phyloP scores from a whole-genome alignment of 2,888 invertebrate species.

The Drosophila monieri region DNA sequence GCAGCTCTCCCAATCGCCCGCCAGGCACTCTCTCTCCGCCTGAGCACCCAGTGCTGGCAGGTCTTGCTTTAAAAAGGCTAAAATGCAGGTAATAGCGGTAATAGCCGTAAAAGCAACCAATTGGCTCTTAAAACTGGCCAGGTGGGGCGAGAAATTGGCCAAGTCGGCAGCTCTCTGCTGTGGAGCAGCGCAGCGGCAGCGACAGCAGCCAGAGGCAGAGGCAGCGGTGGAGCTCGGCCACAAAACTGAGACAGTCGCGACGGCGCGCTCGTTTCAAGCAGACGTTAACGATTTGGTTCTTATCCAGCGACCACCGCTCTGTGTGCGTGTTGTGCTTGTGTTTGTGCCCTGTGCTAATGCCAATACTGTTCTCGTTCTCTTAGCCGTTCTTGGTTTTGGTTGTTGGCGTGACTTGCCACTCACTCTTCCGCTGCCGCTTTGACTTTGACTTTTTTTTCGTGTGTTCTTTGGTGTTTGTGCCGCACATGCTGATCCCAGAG shows the following conservation, averaged over 20 bases:
- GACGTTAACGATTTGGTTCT: constrained; percentile 49
- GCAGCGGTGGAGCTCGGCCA: constrained; percentile 9
- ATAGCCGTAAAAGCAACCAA: background rate
- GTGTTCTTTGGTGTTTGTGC: constrained; percentile 33
- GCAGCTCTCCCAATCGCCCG: background rate
- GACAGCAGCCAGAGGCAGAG: constrained; percentile 19
- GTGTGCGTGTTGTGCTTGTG: constrained; percentile 22
- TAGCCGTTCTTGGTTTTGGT: background rate
- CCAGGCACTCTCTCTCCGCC: background rate
- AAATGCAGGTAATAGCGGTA: background rate
- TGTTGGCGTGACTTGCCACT: too few relatives aligned
- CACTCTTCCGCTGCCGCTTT: constrained; percentile 19
- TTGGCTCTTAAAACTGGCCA: background rate
- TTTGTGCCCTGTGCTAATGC: constrained; percentile 10
- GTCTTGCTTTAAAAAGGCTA: background rate
- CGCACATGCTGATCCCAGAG: constrained; percentile 7
- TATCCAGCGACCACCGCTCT: constrained; percentile 38
- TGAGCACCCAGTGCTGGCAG: background rate
- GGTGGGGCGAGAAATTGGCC: constrained; percentile 1
- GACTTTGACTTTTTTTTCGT: constrained; percentile 41
- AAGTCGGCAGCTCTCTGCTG: background rate
- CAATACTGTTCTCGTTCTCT: constrained; percentile 13
- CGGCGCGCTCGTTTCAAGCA: constrained; percentile 74
- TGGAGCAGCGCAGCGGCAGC: constrained; percentile 9
- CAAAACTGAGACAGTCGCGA: constrained; percentile 64